Evolutionary conservation across 1,140 invertebrate genomes (phyloP).

Genomic region (Drosophila rhopaloa): DNA sequence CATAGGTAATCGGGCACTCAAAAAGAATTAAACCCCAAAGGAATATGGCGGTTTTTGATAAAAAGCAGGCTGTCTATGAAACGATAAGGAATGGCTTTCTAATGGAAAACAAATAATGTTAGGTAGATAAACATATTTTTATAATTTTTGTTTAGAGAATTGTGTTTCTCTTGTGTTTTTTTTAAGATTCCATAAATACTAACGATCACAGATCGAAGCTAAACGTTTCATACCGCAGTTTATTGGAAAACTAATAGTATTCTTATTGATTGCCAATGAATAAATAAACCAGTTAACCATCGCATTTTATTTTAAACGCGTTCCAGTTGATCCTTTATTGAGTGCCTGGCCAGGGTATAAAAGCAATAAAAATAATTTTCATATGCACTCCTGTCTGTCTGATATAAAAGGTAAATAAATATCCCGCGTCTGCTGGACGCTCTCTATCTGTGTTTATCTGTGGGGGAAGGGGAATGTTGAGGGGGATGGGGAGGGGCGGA

Average conservation of each 20-base stretch:
- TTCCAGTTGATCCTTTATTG: slow-evolving; percentile 24
- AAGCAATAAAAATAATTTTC: slow-evolving; percentile 61
- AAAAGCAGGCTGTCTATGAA: background rate
- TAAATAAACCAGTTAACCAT: slow-evolving; percentile 3
- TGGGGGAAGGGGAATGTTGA: background rate
- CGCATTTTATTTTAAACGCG: slow-evolving; percentile 4
- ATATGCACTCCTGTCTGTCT: slow-evolving; percentile 52
- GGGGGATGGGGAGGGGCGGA: background rate
- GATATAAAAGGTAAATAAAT: slow-evolving; percentile 64
- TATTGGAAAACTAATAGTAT: background rate
- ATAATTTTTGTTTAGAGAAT: too few relatives aligned
- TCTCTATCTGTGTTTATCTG: slow-evolving; percentile 38
- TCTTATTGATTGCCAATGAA: background rate
- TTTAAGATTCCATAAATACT: too few relatives aligned
- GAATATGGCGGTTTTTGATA: background rate
- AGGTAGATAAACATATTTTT: background rate
- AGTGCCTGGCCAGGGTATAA: slow-evolving; percentile 27
- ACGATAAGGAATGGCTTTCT: background rate
- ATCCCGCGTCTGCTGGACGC: slow-evolving; percentile 39
- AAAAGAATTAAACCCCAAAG: background rate
- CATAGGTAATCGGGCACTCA: slow-evolving; percentile 29
- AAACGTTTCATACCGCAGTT: background rate
- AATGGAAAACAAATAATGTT: background rate
- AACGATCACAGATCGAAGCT: background rate
- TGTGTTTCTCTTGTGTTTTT: background rate